Percentiles rank a stretch among this genome's conserved stretches.
These are phyloP conservation scores for Cladorhizidae sp. DNA, from an alignment of 37 sponge, comb jelly and placozoan genomes.

Conservation along the genomic window DNA sequence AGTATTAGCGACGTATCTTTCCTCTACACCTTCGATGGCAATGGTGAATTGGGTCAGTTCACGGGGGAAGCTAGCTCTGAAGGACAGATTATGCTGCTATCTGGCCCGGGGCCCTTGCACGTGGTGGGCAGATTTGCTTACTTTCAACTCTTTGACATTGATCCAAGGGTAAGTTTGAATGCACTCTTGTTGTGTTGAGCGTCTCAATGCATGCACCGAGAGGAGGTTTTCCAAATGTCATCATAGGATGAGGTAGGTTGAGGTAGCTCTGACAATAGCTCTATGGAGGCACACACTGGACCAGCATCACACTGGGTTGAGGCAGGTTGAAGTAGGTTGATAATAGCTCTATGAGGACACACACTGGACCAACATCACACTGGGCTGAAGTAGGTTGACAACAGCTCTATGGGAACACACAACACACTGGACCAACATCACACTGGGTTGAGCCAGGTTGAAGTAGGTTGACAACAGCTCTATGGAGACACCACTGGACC, in stretches of 20 bases:
- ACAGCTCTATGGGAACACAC: too few relatives aligned
- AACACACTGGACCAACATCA: too few relatives aligned
- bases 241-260: neutral
- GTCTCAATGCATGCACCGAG: neutral
- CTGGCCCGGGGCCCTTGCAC: neutral
- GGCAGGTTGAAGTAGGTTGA: too few relatives aligned
- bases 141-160: slow-evolving; percentile 11
- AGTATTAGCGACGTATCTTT: neutral
- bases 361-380: too few relatives aligned
- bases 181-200: neutral
- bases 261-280: too few relatives aligned
- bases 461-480: too few relatives aligned
- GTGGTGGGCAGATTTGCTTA: neutral
- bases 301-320: too few relatives aligned
- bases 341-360: too few relatives aligned
- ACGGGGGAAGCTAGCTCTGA: neutral
- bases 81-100: neutral
- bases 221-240: neutral
- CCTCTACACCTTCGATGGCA: slow-evolving; percentile 16
- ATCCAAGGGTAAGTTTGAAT: slow-evolving; percentile 1
- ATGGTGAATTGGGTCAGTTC: slow-evolving; percentile 1
- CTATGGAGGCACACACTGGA: too few relatives aligned
- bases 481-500: too few relatives aligned
- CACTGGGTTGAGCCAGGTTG: too few relatives aligned
- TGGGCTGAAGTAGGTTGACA: too few relatives aligned